Base-by-base conservation (phyloP, 2,113 vertebrate genomes). In the Beaufortia kweichowensis region DNA sequence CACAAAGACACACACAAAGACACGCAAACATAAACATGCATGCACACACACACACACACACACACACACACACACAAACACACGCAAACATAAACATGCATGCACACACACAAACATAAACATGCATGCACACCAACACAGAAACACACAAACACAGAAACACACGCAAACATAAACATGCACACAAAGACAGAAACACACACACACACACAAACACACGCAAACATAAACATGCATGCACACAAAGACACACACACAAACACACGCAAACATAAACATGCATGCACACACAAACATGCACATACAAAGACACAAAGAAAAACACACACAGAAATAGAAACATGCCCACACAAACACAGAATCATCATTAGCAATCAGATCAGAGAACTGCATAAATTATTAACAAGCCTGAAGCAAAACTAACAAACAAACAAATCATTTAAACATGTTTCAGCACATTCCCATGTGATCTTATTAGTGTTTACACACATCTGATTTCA, bases 31-130 rank as follows among this genome's bases (percentile, higher is more conserved):
- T n/a, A n/a, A n/a, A n/a, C n/a, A n/a, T n/a, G n/a, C n/a, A n/a
- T n/a, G n/a, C 92, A 0, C 96, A 98, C 77, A 85, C 87, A 83
- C 94, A 79, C 61, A 76, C 43, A 76, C 14, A 77, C 33, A 65
- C 19, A 60, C 19, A 48, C 28, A 46, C 14, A 63, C 1, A 12
- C 14, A 15, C 12, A 12, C 3, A n/a, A n/a, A n/a, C n/a, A n/a
- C n/a, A n/a, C n/a, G n/a, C n/a, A n/a, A n/a, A n/a, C n/a, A n/a
- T n/a, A n/a, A n/a, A n/a, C n/a, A n/a, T n/a, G n/a, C n/a, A n/a
- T n/a, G n/a, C 29, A 79, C 61, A 76, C 43, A 76, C 14, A 77
- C 33, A 65, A 14, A 60, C 19, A 48, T 23, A 46, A 9, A 63
- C 1, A 12, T n/a, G n/a, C n/a, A n/a, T n/a, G n/a, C 14, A 15